Evolutionary conservation across 2,797 vertebrate species (phyloP).

Genomic region (Ctenosaura bakeri): DNA sequence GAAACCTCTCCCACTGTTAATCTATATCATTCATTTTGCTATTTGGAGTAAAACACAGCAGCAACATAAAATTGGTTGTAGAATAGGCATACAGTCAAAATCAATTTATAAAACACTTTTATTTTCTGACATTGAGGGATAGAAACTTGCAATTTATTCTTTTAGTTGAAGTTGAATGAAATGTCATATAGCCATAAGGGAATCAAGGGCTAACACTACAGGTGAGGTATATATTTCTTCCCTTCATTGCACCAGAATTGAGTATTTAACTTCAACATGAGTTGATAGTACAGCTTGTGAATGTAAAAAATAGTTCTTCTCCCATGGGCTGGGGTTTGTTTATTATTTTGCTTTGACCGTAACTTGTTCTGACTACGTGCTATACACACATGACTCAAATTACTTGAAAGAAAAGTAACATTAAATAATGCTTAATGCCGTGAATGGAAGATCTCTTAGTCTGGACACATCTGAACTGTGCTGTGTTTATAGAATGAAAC

Average conservation of each 20-base stretch:
- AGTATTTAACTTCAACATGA: slow-evolving; percentile 22
- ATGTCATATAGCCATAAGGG: background rate
- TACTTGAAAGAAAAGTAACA: slow-evolving; percentile 42
- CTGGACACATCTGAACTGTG: background rate
- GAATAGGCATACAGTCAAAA: no score
- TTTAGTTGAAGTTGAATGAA: no score
- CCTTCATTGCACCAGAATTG: background rate
- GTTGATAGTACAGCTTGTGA: background rate
- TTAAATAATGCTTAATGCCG: slow-evolving; percentile 52
- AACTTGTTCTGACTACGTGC: slow-evolving; percentile 23
- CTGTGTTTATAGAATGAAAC: slow-evolving; percentile 46
- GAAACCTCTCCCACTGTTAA: no score
- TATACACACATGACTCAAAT: slow-evolving; percentile 49
- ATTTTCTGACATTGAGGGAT: no score
- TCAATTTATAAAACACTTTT: no score
- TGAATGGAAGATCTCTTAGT: slow-evolving; percentile 50
- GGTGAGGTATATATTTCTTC: background rate
- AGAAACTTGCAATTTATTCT: no score
- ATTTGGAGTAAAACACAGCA: no score
- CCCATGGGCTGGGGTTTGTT: background rate
- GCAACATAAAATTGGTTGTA: no score
- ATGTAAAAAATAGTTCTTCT: slow-evolving; percentile 34
- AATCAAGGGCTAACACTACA: background rate
- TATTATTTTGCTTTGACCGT: slow-evolving; percentile 33
- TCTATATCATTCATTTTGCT: no score